Evolutionary conservation across 53 echinoderm and acorn worm genomes (phyloP).

Genomic region (Antedon mediterranea): DNA sequence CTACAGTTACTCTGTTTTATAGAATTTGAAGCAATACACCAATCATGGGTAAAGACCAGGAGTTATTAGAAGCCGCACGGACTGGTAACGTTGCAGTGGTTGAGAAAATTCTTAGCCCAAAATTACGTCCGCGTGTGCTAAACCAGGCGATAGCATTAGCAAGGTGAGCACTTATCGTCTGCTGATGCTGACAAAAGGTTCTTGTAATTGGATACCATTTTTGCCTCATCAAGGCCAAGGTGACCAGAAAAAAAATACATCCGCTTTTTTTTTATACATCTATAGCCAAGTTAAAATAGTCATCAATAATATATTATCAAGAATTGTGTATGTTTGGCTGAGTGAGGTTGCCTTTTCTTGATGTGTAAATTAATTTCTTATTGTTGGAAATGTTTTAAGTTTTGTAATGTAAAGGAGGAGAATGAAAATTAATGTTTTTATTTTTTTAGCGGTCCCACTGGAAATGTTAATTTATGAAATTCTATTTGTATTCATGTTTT

Average conservation of each 20-base stretch:
- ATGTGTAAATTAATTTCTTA: too few species aligned
- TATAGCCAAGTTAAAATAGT: too few species aligned
- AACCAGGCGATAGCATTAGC: constrained; percentile 40
- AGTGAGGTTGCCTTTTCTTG: too few species aligned
- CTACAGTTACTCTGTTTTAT: background rate
- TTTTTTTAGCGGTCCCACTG: too few species aligned
- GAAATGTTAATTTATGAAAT: too few species aligned
- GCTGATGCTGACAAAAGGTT: background rate
- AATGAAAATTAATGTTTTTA: too few species aligned
- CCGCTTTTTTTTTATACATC: too few species aligned
- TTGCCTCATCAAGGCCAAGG: background rate
- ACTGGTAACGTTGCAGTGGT: constrained; percentile 64
- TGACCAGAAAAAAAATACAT: background rate
- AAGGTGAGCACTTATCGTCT: background rate
- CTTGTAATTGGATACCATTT: background rate
- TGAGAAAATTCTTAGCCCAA: constrained; percentile 53
- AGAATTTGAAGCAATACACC: background rate
- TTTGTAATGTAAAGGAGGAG: too few species aligned
- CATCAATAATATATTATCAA: too few species aligned
- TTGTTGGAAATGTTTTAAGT: too few species aligned
- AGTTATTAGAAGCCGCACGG: constrained; percentile 75
- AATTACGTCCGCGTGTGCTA: constrained; percentile 51
- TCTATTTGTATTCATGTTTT: too few species aligned
- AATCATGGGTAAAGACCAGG: constrained; percentile 83
- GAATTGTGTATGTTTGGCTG: too few species aligned